A percentile compares a stretch with the other conserved stretches of the same genome.
These are phyloP conservation scores for Drosophila subobscura DNA, from an alignment of 1,140 invertebrate species.

Conservation along the genomic window DNA sequence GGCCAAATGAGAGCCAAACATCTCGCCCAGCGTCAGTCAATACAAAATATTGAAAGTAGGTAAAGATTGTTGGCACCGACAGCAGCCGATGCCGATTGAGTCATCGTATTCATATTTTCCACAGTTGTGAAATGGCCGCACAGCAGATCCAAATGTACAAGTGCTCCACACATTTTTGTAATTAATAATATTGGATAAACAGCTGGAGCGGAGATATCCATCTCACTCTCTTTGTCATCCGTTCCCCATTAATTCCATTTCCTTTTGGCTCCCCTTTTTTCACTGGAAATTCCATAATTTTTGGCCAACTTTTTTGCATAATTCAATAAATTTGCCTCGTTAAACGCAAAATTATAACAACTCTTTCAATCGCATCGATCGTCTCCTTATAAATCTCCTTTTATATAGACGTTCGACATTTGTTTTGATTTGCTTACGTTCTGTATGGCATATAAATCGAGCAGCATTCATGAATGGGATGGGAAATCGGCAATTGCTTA, in stretches of 20 bases:
- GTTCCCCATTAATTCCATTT: slow-evolving; percentile 28
- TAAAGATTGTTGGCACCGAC: slow-evolving; percentile 39
- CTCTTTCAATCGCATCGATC: slow-evolving; percentile 20
- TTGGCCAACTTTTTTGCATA: slow-evolving; percentile 50
- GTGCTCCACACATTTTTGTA: slow-evolving; percentile 43
- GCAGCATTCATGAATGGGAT: slow-evolving; percentile 33
- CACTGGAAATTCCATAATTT: slow-evolving; percentile 29
- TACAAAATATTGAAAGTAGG: slow-evolving; percentile 73
- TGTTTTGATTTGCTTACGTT: slow-evolving; percentile 62
- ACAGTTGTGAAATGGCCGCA: slow-evolving; percentile 33
- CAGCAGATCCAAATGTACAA: slow-evolving; percentile 28
- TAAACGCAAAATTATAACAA: slow-evolving; percentile 62
- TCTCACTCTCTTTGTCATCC: slow-evolving; percentile 20
- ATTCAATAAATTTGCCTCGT: slow-evolving; percentile 59
- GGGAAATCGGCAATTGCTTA: slow-evolving; percentile 5
- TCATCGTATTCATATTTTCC: slow-evolving; percentile 30
- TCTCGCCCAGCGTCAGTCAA: slow-evolving; percentile 62
- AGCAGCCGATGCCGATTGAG: slow-evolving; percentile 12
- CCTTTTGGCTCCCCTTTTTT: slow-evolving; percentile 3
- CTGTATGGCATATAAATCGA: slow-evolving; percentile 12
- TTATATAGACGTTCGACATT: slow-evolving; percentile 35
- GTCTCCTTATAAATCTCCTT: background rate
- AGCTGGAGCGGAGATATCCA: slow-evolving; percentile 33
- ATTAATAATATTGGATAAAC: slow-evolving; percentile 35
- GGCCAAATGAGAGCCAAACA: slow-evolving; percentile 44